Evolutionary conservation across 1,140 invertebrate genomes (phyloP).

Genomic region (Drosophila biarmipes): DNA sequence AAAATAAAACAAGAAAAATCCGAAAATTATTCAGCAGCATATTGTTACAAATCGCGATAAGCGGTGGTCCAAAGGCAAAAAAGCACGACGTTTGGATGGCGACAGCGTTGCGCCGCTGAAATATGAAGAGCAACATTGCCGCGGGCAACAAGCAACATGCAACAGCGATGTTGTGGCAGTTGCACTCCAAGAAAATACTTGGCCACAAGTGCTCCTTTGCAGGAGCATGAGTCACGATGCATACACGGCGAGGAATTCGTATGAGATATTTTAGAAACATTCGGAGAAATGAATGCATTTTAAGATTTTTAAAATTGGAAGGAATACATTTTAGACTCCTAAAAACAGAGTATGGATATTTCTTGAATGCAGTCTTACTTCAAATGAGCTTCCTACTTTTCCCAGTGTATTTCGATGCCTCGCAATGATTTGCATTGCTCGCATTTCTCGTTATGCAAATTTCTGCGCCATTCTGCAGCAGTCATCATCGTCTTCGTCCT

Average conservation of each 20-base stretch:
- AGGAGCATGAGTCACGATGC: not conserved
- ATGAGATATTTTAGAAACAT: too few species aligned
- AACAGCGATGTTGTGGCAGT: conserved; percentile 23
- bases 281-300: too few species aligned
- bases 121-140: conserved; percentile 54
- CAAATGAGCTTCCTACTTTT: not conserved
- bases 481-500: conserved; percentile 33
- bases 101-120: conserved; percentile 28
- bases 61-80: conserved; percentile 11
- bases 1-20: conserved; percentile 4
- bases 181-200: conserved; percentile 18
- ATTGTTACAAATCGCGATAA: conserved; percentile 52
- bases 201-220: not conserved
- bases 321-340: too few species aligned
- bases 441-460: conserved; percentile 63
- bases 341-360: too few species aligned
- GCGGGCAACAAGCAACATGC: conserved; percentile 28
- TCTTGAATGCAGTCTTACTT: too few species aligned
- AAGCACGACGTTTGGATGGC: conserved; percentile 18
- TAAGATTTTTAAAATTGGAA: too few species aligned
- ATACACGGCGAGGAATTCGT: not conserved
- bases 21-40: conserved; percentile 35
- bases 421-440: conserved; percentile 40
- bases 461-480: conserved; percentile 27
- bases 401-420: not conserved